Base-by-base conservation (phyloP, 1,140 invertebrate species). In the Caenorhabditis remanei region DNA sequence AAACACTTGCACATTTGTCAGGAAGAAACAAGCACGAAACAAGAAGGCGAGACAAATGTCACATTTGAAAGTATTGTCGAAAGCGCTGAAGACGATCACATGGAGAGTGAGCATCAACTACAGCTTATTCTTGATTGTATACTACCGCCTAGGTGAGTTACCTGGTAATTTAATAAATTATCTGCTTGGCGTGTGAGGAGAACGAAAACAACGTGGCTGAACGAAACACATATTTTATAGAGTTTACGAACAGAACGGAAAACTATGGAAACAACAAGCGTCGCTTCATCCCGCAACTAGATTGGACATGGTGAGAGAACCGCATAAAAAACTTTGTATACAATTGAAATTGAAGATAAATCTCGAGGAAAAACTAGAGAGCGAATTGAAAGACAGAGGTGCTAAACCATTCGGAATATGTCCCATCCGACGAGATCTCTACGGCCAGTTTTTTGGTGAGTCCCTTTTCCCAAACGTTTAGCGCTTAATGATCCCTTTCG, bases 381-480 rank as follows among this genome's bases (percentile, higher is more conserved):
- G 96, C 90, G 95, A 95, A 89, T 93, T 99, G 24, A 96, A 98
- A 92, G 96, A 97, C 92, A 94, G 96, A 83, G 96, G 97, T 93
- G 97, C 98, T 0, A 94, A 97, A 90, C 97, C 98, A 94, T 98
- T 97, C 21, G 98, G 98, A 41, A 97, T 99, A 90, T 99, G 98
- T 94, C 97, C 97, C 0, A 95, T 98, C 71, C 94, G 98, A 67
- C 94, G 97, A 75, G 96, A 98, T 93, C 95, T 99, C 0, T 99
- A 98, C 92, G 96, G 96, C 2, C 97, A 99, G 93, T 97, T 97
- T 93, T 99, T 99, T 93, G 97, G 97, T 96, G 95, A 94, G 92
- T 90, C 56, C 9, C 6, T 71, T 75, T 79, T 82, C 55, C 83
- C 61, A 43, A 41, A 7, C 63, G 94, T 53, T 93, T 93, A 87